Base-by-base conservation (phyloP, 2,797 vertebrate species). In the Petrocephalus sullivani region DNA sequence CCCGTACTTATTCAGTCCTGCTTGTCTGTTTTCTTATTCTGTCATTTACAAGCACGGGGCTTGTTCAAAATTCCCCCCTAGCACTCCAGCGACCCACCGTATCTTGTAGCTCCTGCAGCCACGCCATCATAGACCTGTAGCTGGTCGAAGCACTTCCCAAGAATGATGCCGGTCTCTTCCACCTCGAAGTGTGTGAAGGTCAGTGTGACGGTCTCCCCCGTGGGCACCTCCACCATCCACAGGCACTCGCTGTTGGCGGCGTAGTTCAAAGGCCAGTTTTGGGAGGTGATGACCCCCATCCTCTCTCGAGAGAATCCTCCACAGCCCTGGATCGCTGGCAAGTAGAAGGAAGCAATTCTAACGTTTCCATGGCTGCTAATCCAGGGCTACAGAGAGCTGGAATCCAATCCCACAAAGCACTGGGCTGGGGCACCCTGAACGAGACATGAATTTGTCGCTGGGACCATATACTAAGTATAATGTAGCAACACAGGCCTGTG, bases 121-220 rank as follows among this genome's bases (percentile, higher is more conserved):
- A n/a, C 6, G 2, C 87, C 28, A 19, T 96, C 94, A 0, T 95
- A 95, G 75, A 95, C n/a, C 87, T 92, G 86, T 3, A 96, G 10
- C 5, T 93, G 94, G 87, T 96, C 96, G 9, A 64, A 92, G 91
- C 96, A 96, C 85, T 85, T 93, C 54, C 87, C 91, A 0, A 89
- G 89, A 0, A 94, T 0, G 12, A 94, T 1, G 37, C 92, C 93
- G 89, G 90, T 90, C 49, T 90, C 90, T 89, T 97, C 94, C 0
- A 96, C 82, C 89, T 96, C 94, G 90, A 96, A 96, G 89, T 96
- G 91, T 23, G 95, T 96, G 92, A 97, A 96, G 0, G 86, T 93
- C 88, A 96, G 88, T 0, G 90, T 92, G 90, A 96, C 93, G 23
- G 89, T 93, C 87, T 95, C 92, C 0, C 92, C 91, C 0, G 87